A percentile compares a stretch with the other conserved stretches of the same genome.
Conservation (phyloP, 2,113 vertebrate species). For the Pyxicephalus adspersus region DNA sequence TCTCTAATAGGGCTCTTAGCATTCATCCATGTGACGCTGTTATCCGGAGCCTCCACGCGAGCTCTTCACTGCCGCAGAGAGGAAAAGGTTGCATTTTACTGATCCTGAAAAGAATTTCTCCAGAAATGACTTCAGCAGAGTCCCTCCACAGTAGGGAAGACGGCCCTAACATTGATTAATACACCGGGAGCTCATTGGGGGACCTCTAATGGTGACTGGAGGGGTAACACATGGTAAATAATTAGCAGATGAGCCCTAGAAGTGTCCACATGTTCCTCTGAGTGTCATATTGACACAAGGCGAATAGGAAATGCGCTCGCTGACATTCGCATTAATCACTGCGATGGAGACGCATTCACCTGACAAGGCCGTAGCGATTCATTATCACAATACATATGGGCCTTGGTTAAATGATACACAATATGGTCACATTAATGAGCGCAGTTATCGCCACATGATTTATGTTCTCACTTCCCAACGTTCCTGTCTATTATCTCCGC, state of each 20-base stretch:
- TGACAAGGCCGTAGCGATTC: neutral
- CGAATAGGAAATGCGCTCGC: neutral
- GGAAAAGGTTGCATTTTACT: constrained; percentile 22
- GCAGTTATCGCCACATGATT: neutral
- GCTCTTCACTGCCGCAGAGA: neutral
- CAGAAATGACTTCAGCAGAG: neutral
- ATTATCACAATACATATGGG: neutral
- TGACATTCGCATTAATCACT: neutral
- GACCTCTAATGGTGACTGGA: too few species aligned
- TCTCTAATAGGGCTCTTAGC: constrained; percentile 31
- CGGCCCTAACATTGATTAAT: constrained; percentile 5
- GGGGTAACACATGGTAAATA: too few species aligned
- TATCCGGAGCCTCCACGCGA: constrained; percentile 24
- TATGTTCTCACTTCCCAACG: neutral
- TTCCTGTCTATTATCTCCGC: neutral
- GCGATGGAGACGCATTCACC: neutral
- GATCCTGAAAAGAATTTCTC: constrained; percentile 34
- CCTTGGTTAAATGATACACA: neutral
- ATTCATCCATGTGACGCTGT: constrained; percentile 18
- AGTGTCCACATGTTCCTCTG: too few species aligned
- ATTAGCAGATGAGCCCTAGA: too few species aligned
- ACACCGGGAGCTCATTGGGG: neutral
- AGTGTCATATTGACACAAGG: too few species aligned
- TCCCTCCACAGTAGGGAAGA: neutral
- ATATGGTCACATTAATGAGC: neutral